A percentile compares a stretch with the other conserved stretches of the same genome.
phyloP scores from a whole-genome alignment of 2,888 invertebrate genomes.

The Corbicula japonica region DNA sequence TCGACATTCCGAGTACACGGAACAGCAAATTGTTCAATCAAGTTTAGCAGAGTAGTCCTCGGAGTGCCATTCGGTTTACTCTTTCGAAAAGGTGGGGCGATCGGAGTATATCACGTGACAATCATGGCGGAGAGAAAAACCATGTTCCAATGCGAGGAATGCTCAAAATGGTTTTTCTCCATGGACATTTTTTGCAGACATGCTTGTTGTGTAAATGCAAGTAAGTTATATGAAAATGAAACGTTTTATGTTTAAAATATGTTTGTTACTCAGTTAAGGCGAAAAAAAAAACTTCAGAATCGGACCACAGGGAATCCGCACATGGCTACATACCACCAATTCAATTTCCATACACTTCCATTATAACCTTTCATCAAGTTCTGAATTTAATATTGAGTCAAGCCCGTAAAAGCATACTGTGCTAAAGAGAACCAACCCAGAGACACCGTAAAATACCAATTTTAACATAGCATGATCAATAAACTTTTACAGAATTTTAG shows the following conservation, averaged over 20 bases:
- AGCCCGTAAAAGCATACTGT: no score
- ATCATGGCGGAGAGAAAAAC: constrained; percentile 19
- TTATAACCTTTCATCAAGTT: no score
- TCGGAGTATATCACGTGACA: constrained; percentile 29
- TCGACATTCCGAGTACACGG: constrained; percentile 15
- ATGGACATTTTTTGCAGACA: constrained; percentile 31
- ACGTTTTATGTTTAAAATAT: not conserved
- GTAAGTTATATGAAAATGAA: not conserved
- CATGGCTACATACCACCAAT: no score
- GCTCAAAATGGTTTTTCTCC: constrained; percentile 20
- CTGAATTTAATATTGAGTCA: no score
- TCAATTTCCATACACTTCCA: no score
- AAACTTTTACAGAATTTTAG: no score
- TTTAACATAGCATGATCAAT: no score
- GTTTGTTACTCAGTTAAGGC: no score
- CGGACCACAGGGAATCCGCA: no score
- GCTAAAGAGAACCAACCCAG: no score
- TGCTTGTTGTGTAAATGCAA: constrained; percentile 10
- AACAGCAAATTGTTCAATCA: constrained; percentile 27
- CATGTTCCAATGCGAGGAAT: constrained; percentile 31
- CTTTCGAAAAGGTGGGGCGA: constrained; percentile 16
- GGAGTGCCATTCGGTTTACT: not conserved
- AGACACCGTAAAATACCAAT: no score
- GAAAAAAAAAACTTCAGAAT: no score
- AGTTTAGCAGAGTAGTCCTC: constrained; percentile 8